Base-by-base conservation (phyloP, 2,888 invertebrate genomes). In the Diaprepes abbreviatus region DNA sequence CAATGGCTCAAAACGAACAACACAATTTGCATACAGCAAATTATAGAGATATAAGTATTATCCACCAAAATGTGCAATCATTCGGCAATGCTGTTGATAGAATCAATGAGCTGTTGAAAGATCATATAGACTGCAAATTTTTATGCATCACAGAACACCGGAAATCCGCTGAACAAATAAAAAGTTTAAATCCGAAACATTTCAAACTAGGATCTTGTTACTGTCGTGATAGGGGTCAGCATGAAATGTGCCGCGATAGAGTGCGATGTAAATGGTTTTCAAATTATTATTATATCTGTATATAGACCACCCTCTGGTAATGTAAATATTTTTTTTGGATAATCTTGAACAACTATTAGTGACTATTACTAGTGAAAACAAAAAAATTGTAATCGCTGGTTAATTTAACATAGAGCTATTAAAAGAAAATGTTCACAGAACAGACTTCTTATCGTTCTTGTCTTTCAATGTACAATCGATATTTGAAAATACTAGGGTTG, bases 201-300 rank as follows among this genome's bases (percentile, higher is more conserved):
- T 63, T 63, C 28, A 52, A 24, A 38, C 17, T 63, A 10, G 54
- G 10, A 10, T 14, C 28, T 6, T 52, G 10, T 3, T 63, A 54
- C 31, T 52, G 54, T 12, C n/a, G 63, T 38, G 40, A 40, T 10
- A 40, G 54, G 28, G 36, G 52, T 12, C 52, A 63, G 12, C 63
- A 54, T 40, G 40, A 40, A 38, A 9, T 38, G 14, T 38, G 38
- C 14, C 3, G 38, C 38, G 1, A 14, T 14, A 6, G 14, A 38
- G n/a, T 38, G 38, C 5, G n/a, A n/a, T n/a, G n/a, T n/a, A n/a
- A n/a, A n/a, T n/a, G n/a, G n/a, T n/a, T n/a, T n/a, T n/a, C n/a
- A 5, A 16, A 16, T 2, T 14, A 36, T 1, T 36, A 3, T 12
- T n/a, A 14, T 7, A 12, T 14, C 14, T 12, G 12, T 14, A 12